phyloP scores from a whole-genome alignment of 30 jellyfish, hydroid and myxozoan genomes.

The Cassiopea xamachana region DNA sequence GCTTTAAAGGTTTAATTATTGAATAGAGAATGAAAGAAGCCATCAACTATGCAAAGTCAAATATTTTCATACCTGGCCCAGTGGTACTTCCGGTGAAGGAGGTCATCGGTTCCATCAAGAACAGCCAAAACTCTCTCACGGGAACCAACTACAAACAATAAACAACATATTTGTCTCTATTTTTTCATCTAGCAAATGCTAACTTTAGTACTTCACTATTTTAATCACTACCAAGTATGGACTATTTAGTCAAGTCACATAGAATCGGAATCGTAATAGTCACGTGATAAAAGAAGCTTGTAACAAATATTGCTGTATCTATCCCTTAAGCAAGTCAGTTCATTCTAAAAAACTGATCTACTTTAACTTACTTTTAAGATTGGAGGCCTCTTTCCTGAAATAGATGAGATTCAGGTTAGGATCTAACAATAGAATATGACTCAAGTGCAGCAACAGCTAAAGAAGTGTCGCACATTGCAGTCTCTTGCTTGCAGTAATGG shows the following conservation, averaged over 20 bases:
- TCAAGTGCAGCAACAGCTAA: too few relatives aligned
- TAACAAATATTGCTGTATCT: too few relatives aligned
- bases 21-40: too few relatives aligned
- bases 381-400: conserved; percentile 45
- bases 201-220: not conserved
- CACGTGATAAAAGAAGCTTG: too few relatives aligned
- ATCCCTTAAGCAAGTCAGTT: too few relatives aligned
- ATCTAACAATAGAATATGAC: not conserved
- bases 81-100: conserved; percentile 80
- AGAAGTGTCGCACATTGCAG: too few relatives aligned
- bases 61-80: conserved; percentile 70
- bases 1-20: too few relatives aligned
- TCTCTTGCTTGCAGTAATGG: too few relatives aligned
- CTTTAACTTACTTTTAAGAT: conserved; percentile 39
- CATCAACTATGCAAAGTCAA: not conserved
- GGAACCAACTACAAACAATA: conserved; percentile 59
- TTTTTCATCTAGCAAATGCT: not conserved
- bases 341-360: not conserved
- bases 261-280: too few relatives aligned
- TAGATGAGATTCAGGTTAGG: not conserved
- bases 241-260: too few relatives aligned
- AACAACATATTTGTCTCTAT: not conserved
- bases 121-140: conserved; percentile 86
- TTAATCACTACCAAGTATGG: too few relatives aligned
- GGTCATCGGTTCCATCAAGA: conserved; percentile 86